These are phyloP conservation scores for Drosophila pandora DNA, from an alignment of 1,140 invertebrate genomes.

Conservation along the genomic window DNA sequence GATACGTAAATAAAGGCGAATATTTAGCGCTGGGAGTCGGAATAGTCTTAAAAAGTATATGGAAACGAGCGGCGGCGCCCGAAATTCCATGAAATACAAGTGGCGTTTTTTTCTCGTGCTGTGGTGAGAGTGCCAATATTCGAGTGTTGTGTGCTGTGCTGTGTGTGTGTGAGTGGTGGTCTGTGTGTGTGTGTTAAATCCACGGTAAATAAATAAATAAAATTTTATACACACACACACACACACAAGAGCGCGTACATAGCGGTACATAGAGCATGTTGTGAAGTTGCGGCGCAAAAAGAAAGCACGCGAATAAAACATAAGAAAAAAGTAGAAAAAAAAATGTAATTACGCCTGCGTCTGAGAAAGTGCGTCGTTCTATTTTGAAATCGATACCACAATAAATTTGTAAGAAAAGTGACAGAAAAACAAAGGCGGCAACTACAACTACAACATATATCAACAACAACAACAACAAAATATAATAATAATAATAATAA, in stretches of 20 bases:
- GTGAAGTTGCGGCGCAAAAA: conserved; percentile 77
- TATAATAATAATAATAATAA: neutral
- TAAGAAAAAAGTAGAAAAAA: conserved; percentile 43
- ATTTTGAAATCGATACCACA: conserved; percentile 81
- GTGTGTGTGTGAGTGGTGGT: neutral
- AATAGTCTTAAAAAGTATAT: conserved; percentile 1
- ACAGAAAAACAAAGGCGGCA: neutral
- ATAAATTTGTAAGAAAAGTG: conserved; percentile 49
- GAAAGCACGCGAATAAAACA: conserved; percentile 69
- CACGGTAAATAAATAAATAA: conserved; percentile 57
- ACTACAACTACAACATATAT: neutral
- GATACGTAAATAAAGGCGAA: neutral
- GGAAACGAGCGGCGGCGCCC: neutral
- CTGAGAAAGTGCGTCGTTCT: conserved; percentile 76
- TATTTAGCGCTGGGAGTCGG: conserved; percentile 2
- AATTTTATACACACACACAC: conserved; percentile 53
- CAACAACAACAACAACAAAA: conserved; percentile 8
- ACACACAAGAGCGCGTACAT: conserved; percentile 7
- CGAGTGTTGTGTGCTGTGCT: conserved; percentile 19
- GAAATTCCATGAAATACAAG: conserved; percentile 57
- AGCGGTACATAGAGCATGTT: conserved; percentile 52
- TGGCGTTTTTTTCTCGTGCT: conserved; percentile 24
- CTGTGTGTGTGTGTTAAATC: conserved; percentile 27
- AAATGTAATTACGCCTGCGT: conserved; percentile 62
- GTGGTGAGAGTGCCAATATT: conserved; percentile 5